Percentiles rank a stretch among this genome's conserved stretches.
These are phyloP conservation scores for Canis aureus DNA, from an alignment of 2,113 vertebrate species.

Conservation along the genomic window DNA sequence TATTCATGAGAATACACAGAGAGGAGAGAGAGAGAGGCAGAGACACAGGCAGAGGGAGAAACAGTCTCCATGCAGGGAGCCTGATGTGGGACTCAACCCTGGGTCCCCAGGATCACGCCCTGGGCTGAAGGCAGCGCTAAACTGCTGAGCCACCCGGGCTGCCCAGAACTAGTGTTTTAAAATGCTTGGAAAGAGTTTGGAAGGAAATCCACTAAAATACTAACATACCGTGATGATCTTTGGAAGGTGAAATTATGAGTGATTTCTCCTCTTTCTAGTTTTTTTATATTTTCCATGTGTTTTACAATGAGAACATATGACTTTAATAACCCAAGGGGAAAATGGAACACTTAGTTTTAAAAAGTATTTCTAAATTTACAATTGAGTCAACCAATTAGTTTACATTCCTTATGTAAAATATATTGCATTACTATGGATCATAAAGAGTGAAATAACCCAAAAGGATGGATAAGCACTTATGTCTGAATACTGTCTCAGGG, in stretches of 20 bases:
- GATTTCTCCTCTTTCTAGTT: not conserved
- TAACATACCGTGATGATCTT: slow-evolving; percentile 3
- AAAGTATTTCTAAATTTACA: slow-evolving; percentile 32
- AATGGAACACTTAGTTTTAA: not conserved
- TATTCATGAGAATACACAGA: too few species aligned
- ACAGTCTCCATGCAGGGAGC: too few species aligned
- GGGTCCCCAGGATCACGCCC: too few species aligned
- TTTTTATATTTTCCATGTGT: slow-evolving; percentile 21
- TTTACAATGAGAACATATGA: not conserved
- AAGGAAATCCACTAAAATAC: slow-evolving; percentile 46
- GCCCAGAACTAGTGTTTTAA: not conserved
- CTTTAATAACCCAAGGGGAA: not conserved
- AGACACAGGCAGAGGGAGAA: too few species aligned
- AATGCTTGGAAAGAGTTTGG: not conserved
- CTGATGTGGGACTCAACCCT: too few species aligned
- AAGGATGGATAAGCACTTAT: not conserved
- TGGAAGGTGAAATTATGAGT: not conserved
- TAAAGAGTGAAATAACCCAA: not conserved
- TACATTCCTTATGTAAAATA: not conserved
- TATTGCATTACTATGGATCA: not conserved
- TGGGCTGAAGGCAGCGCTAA: too few species aligned
- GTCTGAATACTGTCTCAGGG: slow-evolving; percentile 5
- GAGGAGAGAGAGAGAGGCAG: too few species aligned
- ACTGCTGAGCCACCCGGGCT: too few species aligned
- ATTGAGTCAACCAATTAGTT: not conserved